Conservation (phyloP, 2,113 vertebrate species). For the Manacus vitellinus region DNA sequence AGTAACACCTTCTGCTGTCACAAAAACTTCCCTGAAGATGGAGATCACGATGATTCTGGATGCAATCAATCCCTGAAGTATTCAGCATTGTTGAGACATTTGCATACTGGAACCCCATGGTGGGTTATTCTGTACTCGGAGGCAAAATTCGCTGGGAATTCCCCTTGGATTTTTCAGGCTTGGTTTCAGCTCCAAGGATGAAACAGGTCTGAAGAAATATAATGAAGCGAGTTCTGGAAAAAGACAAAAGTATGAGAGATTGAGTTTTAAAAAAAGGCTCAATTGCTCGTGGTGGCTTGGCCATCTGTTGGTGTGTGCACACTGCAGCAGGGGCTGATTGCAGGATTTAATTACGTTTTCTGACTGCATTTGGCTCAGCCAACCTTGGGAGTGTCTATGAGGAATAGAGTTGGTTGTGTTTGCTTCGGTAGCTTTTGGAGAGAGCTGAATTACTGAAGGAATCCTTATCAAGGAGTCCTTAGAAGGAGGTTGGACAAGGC, state of each 20-base stretch:
- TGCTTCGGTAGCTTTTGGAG: not conserved
- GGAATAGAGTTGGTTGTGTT: not conserved
- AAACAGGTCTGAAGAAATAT: not conserved
- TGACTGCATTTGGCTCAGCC: constrained; percentile 8
- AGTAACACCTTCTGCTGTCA: constrained; percentile 44
- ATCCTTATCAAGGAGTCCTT: not conserved
- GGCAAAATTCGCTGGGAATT: not conserved
- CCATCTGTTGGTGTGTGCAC: constrained; percentile 7
- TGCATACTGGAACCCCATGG: not conserved
- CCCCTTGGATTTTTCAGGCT: not conserved
- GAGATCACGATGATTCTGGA: not conserved
- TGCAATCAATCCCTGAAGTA: not conserved
- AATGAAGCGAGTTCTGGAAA: not conserved
- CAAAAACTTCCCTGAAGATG: constrained; percentile 4
- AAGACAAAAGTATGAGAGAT: not conserved
- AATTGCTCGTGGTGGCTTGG: not conserved
- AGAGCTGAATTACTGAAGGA: not conserved
- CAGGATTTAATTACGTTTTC: not conserved
- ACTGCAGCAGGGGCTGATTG: not conserved
- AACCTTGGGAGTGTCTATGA: not conserved
- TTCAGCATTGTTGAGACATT: not conserved
- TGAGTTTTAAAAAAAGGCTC: not conserved
- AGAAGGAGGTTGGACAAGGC: not conserved
- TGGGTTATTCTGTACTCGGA: not conserved
- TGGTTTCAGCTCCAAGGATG: not conserved